A percentile compares a stretch with the other conserved stretches of the same genome.
These are phyloP conservation scores for Hystrix brachyura DNA, from an alignment of 2,113 vertebrate species.

Conservation along the genomic window DNA sequence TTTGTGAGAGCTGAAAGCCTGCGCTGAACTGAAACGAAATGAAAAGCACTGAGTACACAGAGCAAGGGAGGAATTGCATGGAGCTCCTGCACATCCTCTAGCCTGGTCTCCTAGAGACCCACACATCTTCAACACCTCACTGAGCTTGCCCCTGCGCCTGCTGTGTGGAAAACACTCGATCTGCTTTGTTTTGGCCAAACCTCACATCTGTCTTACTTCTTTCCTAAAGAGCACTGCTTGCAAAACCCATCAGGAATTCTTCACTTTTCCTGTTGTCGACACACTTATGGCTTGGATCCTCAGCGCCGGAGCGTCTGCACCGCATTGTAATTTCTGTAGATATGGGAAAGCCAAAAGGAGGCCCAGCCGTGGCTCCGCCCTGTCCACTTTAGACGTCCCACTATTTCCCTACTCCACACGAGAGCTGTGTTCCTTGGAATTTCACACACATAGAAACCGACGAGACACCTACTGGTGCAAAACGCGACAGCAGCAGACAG, in stretches of 20 bases:
- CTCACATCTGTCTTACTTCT: background rate
- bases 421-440: fast-evolving
- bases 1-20: background rate
- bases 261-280: background rate
- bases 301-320: background rate
- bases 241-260: background rate
- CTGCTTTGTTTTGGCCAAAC: background rate
- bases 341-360: no score
- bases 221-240: background rate
- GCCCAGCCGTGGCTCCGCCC: no score
- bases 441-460: background rate
- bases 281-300: background rate
- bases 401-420: no score
- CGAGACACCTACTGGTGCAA: background rate
- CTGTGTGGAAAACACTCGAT: background rate
- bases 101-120: background rate
- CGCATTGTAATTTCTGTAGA: background rate
- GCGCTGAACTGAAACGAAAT: background rate
- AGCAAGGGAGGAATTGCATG: fast-evolving
- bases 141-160: background rate
- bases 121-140: fast-evolving
- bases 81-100: fast-evolving
- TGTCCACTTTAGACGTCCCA: background rate
- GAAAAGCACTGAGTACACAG: fast-evolving
- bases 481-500: background rate